Evolutionary conservation across 2,797 vertebrate species (phyloP), one percentile per base, ranked within the genome.

Genomic region (Cyprinella venusta): DNA sequence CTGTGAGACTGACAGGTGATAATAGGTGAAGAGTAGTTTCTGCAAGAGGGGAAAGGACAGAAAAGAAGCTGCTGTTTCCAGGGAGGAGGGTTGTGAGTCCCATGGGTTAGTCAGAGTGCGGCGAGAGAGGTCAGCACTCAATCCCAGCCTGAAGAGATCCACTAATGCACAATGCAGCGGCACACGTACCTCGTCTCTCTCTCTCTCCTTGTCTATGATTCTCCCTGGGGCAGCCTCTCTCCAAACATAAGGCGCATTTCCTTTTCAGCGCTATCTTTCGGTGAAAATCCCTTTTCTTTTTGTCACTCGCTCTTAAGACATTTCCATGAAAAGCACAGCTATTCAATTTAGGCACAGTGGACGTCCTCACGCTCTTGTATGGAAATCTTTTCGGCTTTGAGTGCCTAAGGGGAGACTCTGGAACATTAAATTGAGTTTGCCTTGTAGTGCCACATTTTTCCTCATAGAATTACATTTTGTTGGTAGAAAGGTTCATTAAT

Each of bases 291-390:
- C 24, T 59, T 86, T 82, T 83, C 83, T 84, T 82, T 69, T 68
- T 24, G 70, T 88, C 86, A 85, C 87, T 80, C 59, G 74, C 76
- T 74, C 81, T 83, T 89, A 87, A 87, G 89, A 70, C 80, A 61
- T 86, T 91, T 90, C 76, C 86, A 82, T 93, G 91, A 93, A 84
- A 92, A 92, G 92, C 91, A 87, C 89, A 74, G 89, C 90, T 90
- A 90, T 91, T 91, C 91, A 90, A 74, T 79, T 69, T 71, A 79
- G 74, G 52, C 56, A 71, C 36, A 59, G 56, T 59, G 48, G 10
- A 65, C 83, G 80, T 85, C 72, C 50, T 67, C 45, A 81, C 86
- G 52, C 87, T 87, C 80, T 89, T 92, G 84, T 90, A 88, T 90
- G 86, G 87, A 89, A 87, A 87, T 88, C 83, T 79, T 79, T 91